Conservation (phyloP, 2,888 invertebrate genomes). For the Nomada goodeniana region DNA sequence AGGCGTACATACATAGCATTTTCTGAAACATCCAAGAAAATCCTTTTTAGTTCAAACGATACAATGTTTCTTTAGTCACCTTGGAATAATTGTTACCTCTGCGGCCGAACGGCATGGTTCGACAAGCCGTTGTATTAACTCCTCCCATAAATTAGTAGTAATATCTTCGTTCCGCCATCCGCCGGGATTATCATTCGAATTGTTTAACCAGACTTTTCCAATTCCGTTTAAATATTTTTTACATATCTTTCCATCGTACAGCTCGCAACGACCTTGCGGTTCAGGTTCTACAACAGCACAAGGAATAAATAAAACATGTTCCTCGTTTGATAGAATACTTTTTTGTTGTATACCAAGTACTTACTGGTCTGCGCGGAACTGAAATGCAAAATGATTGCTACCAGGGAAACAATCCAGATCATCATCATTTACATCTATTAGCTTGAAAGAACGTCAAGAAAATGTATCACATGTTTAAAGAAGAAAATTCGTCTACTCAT, state of each 20-base stretch:
- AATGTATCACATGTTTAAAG: slow-evolving; percentile 65
- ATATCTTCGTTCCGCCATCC: slow-evolving; percentile 94
- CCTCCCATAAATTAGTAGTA: slow-evolving; percentile 93
- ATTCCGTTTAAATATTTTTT: slow-evolving; percentile 89
- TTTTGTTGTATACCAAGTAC: slow-evolving; percentile 35
- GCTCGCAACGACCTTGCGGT: slow-evolving; percentile 90
- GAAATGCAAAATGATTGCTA: slow-evolving; percentile 66
- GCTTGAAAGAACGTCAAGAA: slow-evolving; percentile 32
- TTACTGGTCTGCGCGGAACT: slow-evolving; percentile 65
- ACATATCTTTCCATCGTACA: slow-evolving; percentile 94
- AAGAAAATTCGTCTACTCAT: slow-evolving; percentile 29
- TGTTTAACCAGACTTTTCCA: slow-evolving; percentile 90
- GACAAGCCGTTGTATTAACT: slow-evolving; percentile 91
- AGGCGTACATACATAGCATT: slow-evolving; percentile 96
- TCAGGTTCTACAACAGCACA: slow-evolving; percentile 59
- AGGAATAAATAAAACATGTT: not conserved
- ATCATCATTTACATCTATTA: slow-evolving; percentile 69
- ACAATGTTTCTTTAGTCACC: not conserved
- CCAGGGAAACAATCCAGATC: slow-evolving; percentile 65
- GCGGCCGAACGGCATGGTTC: slow-evolving; percentile 95
- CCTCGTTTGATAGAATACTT: not conserved
- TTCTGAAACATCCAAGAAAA: slow-evolving; percentile 85
- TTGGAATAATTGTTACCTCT: slow-evolving; percentile 85
- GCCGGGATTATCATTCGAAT: slow-evolving; percentile 87
- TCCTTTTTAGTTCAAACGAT: not conserved